Conservation (phyloP, 2,888 invertebrate species). For the Trilocha varians region DNA sequence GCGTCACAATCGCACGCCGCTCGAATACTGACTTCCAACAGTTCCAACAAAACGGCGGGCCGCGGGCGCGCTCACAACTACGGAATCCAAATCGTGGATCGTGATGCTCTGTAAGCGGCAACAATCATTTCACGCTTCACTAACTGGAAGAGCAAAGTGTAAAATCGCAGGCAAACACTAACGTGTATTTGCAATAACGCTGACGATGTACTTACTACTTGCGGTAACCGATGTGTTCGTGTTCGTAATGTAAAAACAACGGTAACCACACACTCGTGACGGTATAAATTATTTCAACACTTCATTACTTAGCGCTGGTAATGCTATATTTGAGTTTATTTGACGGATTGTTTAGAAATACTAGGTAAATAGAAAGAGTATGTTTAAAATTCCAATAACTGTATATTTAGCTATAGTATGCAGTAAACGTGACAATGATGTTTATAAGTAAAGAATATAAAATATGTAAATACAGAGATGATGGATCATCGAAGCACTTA, state of each 20-base stretch:
- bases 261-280: conserved; percentile 1
- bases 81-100: conserved; percentile 44
- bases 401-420: too few species aligned
- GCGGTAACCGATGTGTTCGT: not conserved
- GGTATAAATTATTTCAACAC: conserved; percentile 7
- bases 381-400: too few species aligned
- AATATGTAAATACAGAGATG: too few species aligned
- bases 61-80: conserved; percentile 18
- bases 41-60: conserved; percentile 13
- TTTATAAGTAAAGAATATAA: too few species aligned
- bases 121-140: conserved; percentile 57
- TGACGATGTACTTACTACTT: conserved; percentile 9
- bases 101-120: conserved; percentile 37
- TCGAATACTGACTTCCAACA: conserved; percentile 59
- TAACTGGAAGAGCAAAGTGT: conserved; percentile 53
- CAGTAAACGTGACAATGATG: too few species aligned
- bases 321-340: not conserved
- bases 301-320: not conserved
- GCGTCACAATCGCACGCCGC: conserved; percentile 31
- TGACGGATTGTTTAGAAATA: not conserved
- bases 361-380: too few species aligned
- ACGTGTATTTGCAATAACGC: conserved; percentile 21
- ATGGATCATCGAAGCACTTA: conserved; percentile 31
- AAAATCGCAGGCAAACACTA: conserved; percentile 51
- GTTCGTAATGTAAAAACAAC: not conserved